Conservation (phyloP, 2,888 invertebrate genomes). For the Microctonus hyperodae region DNA sequence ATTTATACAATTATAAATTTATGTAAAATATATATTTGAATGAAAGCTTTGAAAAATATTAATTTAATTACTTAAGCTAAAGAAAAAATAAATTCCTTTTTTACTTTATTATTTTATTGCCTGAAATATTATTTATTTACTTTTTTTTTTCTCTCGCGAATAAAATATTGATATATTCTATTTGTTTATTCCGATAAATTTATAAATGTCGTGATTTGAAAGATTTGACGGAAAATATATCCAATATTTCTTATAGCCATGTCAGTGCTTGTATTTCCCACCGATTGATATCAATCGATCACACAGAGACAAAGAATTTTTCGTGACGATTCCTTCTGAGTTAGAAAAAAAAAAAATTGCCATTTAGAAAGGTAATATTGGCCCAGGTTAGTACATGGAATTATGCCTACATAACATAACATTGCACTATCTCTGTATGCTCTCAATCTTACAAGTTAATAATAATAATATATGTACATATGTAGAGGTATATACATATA, state of each 20-base stretch:
- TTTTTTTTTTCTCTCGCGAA: background rate
- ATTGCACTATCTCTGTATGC: slow-evolving; percentile 12
- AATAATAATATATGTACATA: background rate
- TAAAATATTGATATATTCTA: too few relatives aligned
- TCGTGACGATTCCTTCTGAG: slow-evolving; percentile 40
- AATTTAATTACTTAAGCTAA: too few relatives aligned
- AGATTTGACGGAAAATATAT: background rate
- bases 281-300: slow-evolving; percentile 27
- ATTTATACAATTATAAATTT: too few relatives aligned
- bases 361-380: slow-evolving; percentile 54
- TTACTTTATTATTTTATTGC: too few relatives aligned
- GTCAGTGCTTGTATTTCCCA: background rate
- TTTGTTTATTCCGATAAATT: too few relatives aligned
- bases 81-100: too few relatives aligned
- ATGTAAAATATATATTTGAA: too few relatives aligned
- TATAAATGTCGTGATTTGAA: background rate
- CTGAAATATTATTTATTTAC: too few relatives aligned
- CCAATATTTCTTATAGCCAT: background rate
- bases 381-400: slow-evolving; percentile 15
- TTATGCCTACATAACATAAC: slow-evolving; percentile 11
- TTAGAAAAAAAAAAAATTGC: slow-evolving; percentile 35
- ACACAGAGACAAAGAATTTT: slow-evolving; percentile 44
- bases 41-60: too few relatives aligned
- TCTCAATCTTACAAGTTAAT: background rate
- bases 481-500: slow-evolving; percentile 15